Conservation (phyloP, 2,797 vertebrate species). For the Labroides dimidiatus region DNA sequence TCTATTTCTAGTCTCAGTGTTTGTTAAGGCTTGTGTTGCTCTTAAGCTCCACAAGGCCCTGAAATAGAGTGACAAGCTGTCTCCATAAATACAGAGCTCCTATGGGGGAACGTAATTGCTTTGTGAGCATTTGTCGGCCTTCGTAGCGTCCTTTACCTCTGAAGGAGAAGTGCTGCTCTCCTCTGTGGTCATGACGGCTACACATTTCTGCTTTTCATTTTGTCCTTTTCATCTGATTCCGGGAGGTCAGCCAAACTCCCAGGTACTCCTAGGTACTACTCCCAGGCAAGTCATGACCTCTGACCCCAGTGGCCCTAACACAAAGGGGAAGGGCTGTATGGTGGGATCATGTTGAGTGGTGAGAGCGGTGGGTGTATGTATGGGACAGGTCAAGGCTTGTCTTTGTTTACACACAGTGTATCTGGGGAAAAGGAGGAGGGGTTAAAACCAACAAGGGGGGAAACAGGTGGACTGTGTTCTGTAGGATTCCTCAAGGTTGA, state of each 20-base stretch:
- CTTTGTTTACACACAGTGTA: conserved; percentile 65
- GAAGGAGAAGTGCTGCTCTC: conserved; percentile 33
- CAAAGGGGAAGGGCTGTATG: conserved; percentile 6
- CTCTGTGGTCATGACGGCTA: conserved; percentile 12
- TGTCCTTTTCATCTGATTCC: conserved; percentile 7
- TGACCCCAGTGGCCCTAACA: conserved; percentile 49
- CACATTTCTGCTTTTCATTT: conserved; percentile 41
- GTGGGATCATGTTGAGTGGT: conserved; percentile 18
- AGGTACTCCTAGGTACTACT: conserved; percentile 3
- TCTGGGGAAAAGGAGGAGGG: conserved; percentile 32
- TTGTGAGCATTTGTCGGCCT: conserved; percentile 62
- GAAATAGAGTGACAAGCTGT: conserved; percentile 83
- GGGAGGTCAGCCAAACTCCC: conserved; percentile 26
- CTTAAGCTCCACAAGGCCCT: conserved; percentile 68
- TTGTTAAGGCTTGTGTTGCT: conserved; percentile 65
- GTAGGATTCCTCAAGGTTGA: conserved; percentile 57
- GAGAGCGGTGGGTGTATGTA: conserved; percentile 11
- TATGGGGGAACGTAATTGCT: conserved; percentile 74
- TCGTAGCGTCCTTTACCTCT: conserved; percentile 57
- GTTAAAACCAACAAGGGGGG: conserved; percentile 51
- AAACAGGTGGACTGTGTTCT: conserved; percentile 74
- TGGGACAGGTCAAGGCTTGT: conserved; percentile 61
- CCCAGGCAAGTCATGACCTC: conserved; percentile 22
- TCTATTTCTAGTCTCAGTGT: conserved; percentile 77
- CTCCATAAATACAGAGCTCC: conserved; percentile 80